phyloP scores from a whole-genome alignment of 1,140 invertebrate species.

The Parapsyche elsis region DNA sequence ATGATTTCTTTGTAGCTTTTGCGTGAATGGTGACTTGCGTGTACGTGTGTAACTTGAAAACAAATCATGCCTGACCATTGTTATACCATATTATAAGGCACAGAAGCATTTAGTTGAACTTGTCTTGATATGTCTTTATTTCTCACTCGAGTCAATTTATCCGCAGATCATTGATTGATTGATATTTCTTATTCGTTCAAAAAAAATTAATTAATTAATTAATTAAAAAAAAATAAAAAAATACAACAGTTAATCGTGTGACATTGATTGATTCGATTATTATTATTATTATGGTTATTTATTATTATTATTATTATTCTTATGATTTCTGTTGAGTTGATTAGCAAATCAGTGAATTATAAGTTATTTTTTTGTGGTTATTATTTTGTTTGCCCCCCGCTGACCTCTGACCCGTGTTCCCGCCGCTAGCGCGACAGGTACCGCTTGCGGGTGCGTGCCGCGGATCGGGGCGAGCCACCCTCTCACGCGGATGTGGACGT shows the following conservation, averaged over 20 bases:
- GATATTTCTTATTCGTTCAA: slow-evolving; percentile 46
- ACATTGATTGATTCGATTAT: slow-evolving; percentile 52
- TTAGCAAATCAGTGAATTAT: slow-evolving; percentile 57
- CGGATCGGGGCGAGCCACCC: slow-evolving; percentile 88
- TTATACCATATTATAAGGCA: slow-evolving; percentile 35
- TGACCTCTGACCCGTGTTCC: slow-evolving; percentile 71
- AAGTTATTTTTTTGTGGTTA: slow-evolving; percentile 56
- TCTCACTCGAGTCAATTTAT: slow-evolving; percentile 52
- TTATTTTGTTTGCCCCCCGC: slow-evolving; percentile 62
- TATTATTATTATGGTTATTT: slow-evolving; percentile 55
- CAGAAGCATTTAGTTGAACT: slow-evolving; percentile 52
- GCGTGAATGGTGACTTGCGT: slow-evolving; percentile 50
- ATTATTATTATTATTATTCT: slow-evolving; percentile 54
- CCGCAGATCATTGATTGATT: slow-evolving; percentile 52
- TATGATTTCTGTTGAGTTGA: slow-evolving; percentile 57
- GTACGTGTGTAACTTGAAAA: slow-evolving; percentile 32
- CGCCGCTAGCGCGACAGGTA: slow-evolving; percentile 88
- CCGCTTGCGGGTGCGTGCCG: slow-evolving; percentile 91
- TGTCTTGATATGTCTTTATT: slow-evolving; percentile 56
- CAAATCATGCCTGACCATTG: slow-evolving; percentile 42
- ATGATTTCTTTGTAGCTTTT: slow-evolving; percentile 52
- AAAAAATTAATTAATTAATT: too few species aligned
- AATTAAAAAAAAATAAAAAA: too few species aligned
- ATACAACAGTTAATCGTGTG: slow-evolving; percentile 42
- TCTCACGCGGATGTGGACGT: slow-evolving; percentile 94